phyloP scores from a whole-genome alignment of 30 jellyfish, hydroid and myxozoan species.

The Calvadosia cruxmelitensis region DNA sequence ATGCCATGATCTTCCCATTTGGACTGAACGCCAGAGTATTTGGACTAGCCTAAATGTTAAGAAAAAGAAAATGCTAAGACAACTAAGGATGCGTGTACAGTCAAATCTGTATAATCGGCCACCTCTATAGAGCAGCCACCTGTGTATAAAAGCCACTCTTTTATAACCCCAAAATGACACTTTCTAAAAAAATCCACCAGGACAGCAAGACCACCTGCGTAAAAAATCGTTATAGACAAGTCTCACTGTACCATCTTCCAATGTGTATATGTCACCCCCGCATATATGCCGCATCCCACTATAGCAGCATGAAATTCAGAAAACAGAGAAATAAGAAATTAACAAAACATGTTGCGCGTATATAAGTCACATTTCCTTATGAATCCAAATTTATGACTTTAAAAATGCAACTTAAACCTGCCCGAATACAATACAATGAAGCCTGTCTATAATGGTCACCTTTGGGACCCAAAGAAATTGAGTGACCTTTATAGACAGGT shows the following conservation, averaged over 20 bases:
- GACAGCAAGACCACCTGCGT: neutral
- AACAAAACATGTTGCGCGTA: neutral
- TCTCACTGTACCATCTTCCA: neutral
- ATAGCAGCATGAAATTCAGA: too few relatives aligned
- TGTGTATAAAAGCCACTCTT: neutral
- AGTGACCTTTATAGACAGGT: too few relatives aligned
- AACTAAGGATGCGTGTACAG: neutral
- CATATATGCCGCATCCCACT: too few relatives aligned
- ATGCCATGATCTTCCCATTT: slow-evolving; percentile 70
- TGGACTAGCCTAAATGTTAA: slow-evolving; percentile 41
- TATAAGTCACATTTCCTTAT: neutral
- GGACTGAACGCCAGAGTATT: slow-evolving; percentile 52
- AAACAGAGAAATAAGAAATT: neutral
- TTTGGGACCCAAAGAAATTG: too few relatives aligned
- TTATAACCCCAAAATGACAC: neutral
- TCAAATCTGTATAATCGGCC: neutral
- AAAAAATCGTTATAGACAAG: neutral
- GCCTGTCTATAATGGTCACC: too few relatives aligned
- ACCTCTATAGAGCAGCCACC: slow-evolving; percentile 1
- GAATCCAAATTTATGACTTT: neutral
- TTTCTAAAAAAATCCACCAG: too few relatives aligned
- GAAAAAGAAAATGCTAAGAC: neutral
- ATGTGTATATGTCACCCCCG: too few relatives aligned
- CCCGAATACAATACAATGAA: too few relatives aligned
- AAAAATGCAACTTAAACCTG: neutral